Evolutionary conservation across 2,797 vertebrate genomes (phyloP), one percentile per base, ranked within the genome.

Genomic region (Lemur catta): DNA sequence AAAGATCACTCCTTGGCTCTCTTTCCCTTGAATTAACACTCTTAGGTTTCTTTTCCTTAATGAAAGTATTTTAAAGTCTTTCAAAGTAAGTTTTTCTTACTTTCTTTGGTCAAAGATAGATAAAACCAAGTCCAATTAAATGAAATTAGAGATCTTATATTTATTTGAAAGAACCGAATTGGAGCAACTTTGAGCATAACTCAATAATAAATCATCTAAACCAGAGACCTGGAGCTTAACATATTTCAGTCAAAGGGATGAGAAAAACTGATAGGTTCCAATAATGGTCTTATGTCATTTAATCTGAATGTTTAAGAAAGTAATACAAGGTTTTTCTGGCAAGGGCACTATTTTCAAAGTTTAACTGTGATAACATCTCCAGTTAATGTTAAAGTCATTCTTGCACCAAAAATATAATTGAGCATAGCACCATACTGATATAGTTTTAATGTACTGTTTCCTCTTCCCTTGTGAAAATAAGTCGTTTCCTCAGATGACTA

Each of bases 21-120:
- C 69, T 75, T 30, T 92, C 57, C 11, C 30, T 67, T 69, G 11
- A 92, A 2, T 75, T 74, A 48, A 20, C n/a, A 46, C 61, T 46
- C 57, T 22, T 88, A 2, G 11, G 3, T 79, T 80, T 78, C 90
- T 43, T 86, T 93, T 46, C 50, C 57, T 87, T 82, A 38, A 74
- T 63, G 38, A 52, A 84, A 85, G 14, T 38, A 69, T 69, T 69
- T 11, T 69, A 79, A 65, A 65, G 30, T 28, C 22, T 85, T 94
- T 94, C 46, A 91, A 91, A 95, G 75, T 75, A 79, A 81, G 57
- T 43, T 89, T 65, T 65, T 65, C 69, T 96, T 67, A 67, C 33
- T 20, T 89, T 85, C 75, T n/a, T 88, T 48, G 46, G 35, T 75
- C 50, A 84, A 85, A 93, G 26, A 52, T 28, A 63, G 26, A 67